Percentiles rank a stretch among this genome's conserved stretches.
Conservation (phyloP, 2,113 vertebrate species). For the Thunnus thynnus region DNA sequence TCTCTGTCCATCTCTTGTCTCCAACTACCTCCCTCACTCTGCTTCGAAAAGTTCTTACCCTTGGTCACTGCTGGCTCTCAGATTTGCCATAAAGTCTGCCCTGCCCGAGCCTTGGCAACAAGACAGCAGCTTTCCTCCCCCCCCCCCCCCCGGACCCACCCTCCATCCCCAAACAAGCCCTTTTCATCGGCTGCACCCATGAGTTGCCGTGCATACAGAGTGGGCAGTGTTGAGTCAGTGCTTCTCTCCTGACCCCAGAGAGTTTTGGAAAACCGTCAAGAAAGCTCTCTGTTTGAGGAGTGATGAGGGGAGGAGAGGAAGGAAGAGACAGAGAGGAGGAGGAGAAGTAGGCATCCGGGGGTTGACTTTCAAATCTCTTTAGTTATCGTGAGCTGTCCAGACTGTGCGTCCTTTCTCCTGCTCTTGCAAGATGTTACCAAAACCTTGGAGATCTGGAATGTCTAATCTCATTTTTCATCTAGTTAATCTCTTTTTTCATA, state of each 20-base stretch:
- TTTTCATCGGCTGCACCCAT: conserved; percentile 70
- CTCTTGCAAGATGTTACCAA: conserved; percentile 25
- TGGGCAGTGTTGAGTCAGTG: conserved; percentile 78
- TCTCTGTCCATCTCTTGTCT: conserved; percentile 23
- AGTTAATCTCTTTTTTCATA: conserved; percentile 34
- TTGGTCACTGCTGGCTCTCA: conserved; percentile 41
- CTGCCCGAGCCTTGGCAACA: conserved; percentile 40
- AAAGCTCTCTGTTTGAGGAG: conserved; percentile 72
- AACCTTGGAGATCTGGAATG: conserved; percentile 21
- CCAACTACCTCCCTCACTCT: background rate
- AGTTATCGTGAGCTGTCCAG: conserved; percentile 20
- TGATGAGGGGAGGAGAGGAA: conserved; percentile 28
- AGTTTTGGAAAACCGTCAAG: conserved; percentile 76
- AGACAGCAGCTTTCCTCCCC: conserved; percentile 4
- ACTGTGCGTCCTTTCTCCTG: conserved; percentile 24
- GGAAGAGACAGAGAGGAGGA: conserved; percentile 10
- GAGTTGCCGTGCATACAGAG: conserved; percentile 73
- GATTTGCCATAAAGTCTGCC: conserved; percentile 46
- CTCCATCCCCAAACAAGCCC: conserved; percentile 47
- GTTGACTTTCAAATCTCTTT: conserved; percentile 65
- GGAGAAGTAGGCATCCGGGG: conserved; percentile 3
- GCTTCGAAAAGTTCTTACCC: conserved; percentile 37
- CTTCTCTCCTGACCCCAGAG: conserved; percentile 65
- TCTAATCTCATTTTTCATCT: conserved; percentile 27
- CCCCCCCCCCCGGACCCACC: background rate